These are phyloP conservation scores for Podarcis lilfordi DNA, from an alignment of 2,797 vertebrate species.

Conservation along the genomic window DNA sequence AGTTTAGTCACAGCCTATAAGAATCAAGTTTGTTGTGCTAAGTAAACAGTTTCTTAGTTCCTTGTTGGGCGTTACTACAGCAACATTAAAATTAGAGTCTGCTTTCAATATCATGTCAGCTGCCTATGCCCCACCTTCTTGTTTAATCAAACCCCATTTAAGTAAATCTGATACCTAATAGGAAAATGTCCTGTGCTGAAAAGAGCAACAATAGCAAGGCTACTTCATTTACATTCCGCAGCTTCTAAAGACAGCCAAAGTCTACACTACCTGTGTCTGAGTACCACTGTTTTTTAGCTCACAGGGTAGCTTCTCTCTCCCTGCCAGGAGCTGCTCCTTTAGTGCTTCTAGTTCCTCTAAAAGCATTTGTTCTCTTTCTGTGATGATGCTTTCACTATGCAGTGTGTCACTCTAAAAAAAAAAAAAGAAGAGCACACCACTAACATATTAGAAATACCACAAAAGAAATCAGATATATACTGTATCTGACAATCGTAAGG, in stretches of 20 bases:
- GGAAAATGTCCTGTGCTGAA: slow-evolving; percentile 38
- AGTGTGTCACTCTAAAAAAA: slow-evolving; percentile 74
- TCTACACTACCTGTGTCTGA: slow-evolving; percentile 82
- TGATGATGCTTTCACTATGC: slow-evolving; percentile 78
- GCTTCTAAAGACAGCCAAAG: slow-evolving; percentile 61
- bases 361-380: slow-evolving; percentile 81
- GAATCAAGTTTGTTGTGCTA: slow-evolving; percentile 58
- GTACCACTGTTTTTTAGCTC: slow-evolving; percentile 77
- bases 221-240: slow-evolving; percentile 22
- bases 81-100: slow-evolving; percentile 79
- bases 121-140: slow-evolving; percentile 69
- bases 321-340: slow-evolving; percentile 69
- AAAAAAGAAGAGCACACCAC: slow-evolving; percentile 50
- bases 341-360: slow-evolving; percentile 80
- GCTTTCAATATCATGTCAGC: slow-evolving; percentile 63
- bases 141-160: slow-evolving; percentile 37
- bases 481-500: slow-evolving; percentile 47
- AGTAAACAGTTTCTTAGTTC: slow-evolving; percentile 70
- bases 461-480: slow-evolving; percentile 22
- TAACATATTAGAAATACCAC: background rate
- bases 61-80: slow-evolving; percentile 82
- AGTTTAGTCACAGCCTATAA: slow-evolving; percentile 42
- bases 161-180: slow-evolving; percentile 44
- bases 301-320: slow-evolving; percentile 69
- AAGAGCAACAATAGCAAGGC: slow-evolving; percentile 47